These are phyloP conservation scores for Melanotaenia duboulayi DNA, from an alignment of 2,113 vertebrate species.

Conservation along the genomic window DNA sequence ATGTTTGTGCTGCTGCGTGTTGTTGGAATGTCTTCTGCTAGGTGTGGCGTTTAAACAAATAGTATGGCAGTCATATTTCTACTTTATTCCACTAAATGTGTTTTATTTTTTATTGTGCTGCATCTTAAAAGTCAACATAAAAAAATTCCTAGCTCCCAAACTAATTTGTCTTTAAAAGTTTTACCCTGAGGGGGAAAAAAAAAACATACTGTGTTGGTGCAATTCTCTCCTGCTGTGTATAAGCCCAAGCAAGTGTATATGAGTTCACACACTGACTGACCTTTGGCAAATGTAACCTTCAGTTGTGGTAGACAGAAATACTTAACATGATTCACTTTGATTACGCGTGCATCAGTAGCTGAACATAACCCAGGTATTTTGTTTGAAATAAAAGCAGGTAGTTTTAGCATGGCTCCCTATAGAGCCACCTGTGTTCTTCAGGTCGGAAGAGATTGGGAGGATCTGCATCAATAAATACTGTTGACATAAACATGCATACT, in stretches of 20 bases:
- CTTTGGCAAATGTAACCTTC: conserved; percentile 19
- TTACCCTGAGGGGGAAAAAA: background rate
- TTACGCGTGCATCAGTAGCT: conserved; percentile 2
- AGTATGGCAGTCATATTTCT: background rate
- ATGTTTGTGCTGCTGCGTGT: background rate
- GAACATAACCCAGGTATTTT: conserved; percentile 14
- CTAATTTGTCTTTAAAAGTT: background rate
- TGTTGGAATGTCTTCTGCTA: conserved; percentile 6
- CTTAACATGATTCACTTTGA: background rate
- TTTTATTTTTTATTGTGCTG: background rate
- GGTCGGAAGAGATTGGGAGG: conserved; percentile 34
- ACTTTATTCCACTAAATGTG: background rate
- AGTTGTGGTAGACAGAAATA: conserved; percentile 19
- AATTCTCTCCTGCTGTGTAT: conserved; percentile 12
- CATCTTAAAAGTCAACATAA: background rate
- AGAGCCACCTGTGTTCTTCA: conserved; percentile 42
- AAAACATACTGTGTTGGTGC: conserved; percentile 1
- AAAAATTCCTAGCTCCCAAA: background rate
- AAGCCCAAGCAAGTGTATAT: conserved; percentile 1
- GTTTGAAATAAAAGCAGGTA: conserved; percentile 27
- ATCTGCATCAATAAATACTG: conserved; percentile 44
- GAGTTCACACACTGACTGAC: conserved; percentile 7
- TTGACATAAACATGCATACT: conserved; percentile 59
- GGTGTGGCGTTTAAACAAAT: background rate
- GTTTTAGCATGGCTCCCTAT: conserved; percentile 9